Base-by-base conservation (phyloP, 2,888 invertebrate genomes). In the Acleris emargana region DNA sequence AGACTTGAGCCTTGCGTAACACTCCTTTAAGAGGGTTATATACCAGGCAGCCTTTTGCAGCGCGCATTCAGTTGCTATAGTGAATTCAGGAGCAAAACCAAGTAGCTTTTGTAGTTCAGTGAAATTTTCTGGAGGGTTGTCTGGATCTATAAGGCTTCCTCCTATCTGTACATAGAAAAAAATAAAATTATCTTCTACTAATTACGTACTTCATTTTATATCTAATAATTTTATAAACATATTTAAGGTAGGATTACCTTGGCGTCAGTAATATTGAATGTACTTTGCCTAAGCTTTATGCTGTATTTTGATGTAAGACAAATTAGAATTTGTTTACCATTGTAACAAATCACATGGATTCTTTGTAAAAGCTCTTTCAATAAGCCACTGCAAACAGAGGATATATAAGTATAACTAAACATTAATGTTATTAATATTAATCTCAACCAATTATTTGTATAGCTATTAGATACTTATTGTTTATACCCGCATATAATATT, bases 81-180 rank as follows among this genome's bases (percentile, higher is more conserved):
- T 84, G 72, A 74, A 87, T 22, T 80, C 71, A 0, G 87, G 76
- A 1, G 69, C 72, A 47, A 72, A 77, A 0, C 74, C 75, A 20
- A 89, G 28, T 11, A 83, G 60, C 69, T 82, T 83, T 68, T 89
- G 84, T 1, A 89, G 70, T 16, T 84, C 83, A 11, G 77, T 71
- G 70, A 93, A 92, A 47, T 78, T 80, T 20, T 82, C 81, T 7
- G 89, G 87, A 0, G 88, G 84, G 54, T 85, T 79, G 59, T 93
- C 93, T 1, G 93, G 89, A 20, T 89, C 83, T 52, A 93, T 58
- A 1, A 93, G 77, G 75, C 85, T 82, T 17, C 82, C 87, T 1
- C 86, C 93, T 38, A 93, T 84, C 88, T 90, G 50, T 66, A 9
- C 62, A 18, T 53, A 28, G 11, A 53, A 49, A 17, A 11, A 2